Base-by-base conservation (phyloP, 2,888 invertebrate genomes). In the Frankliniella intonsa region DNA sequence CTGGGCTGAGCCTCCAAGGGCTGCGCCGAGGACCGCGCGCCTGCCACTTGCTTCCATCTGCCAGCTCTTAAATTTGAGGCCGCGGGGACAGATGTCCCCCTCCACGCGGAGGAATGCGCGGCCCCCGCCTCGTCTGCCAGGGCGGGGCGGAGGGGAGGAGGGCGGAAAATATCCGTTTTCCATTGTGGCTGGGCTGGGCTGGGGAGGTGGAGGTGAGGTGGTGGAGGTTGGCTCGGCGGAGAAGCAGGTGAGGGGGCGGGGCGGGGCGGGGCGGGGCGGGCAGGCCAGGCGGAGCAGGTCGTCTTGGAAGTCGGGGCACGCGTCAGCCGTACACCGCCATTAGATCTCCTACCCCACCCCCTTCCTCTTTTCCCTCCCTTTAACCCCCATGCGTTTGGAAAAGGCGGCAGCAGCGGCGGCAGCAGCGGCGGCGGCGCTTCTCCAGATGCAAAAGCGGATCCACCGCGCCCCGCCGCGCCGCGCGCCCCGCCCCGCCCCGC, bases 271-370 rank as follows among this genome's bases (percentile, higher is more conserved):
- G 22, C 22, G 69, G 69, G 69, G 25, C 9, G 69, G 69, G 22
- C 9, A n/a, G 12, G 65, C 9, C n/a, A 19, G 19, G 19, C 14
- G 62, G 62, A 5, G n/a, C n/a, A 17, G n/a, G 19, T n/a, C 19
- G 65, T 17, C 69, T 69, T 9, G 22, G 69, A 11, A 69, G 69
- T 69, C 69, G 22, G 69, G 25, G 69, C 69, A 69, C 69, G 69
- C 69, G 69, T 69, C 69, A 69, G 69, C 69, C 69, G 69, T 69
- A 22, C 69, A 69, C 69, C 69, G 69, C 69, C 69, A 69, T 69
- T 69, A 69, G 11, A 22, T 69, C 22, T 22, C n/a, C 62, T 38
- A 17, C 55, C 14, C 55, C 55, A 38, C 38, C 38, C 5, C 38
- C 5, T 38, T 38, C 38, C 38, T 38, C 38, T 38, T 38, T 38